Conservation (phyloP, 2,113 vertebrate genomes). For the Lepidothrix coronata region DNA sequence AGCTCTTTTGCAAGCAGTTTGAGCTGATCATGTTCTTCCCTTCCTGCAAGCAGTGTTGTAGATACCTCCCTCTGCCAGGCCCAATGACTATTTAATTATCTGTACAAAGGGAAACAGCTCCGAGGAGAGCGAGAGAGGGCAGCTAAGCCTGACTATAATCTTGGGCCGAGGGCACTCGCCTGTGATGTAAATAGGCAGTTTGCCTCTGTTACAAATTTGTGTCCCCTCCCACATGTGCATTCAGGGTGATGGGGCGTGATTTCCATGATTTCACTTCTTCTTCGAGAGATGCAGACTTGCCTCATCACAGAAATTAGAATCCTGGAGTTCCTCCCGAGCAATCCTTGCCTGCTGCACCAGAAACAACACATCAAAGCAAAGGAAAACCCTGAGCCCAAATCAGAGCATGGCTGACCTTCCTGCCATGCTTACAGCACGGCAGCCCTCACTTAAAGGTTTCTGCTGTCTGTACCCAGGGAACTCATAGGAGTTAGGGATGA, state of each 20-base stretch:
- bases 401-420: background rate
- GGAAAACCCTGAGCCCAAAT: background rate
- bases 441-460: background rate
- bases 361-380: background rate
- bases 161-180: background rate
- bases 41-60: background rate
- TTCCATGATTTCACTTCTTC: background rate
- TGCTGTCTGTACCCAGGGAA: background rate
- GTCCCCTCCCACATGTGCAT: background rate
- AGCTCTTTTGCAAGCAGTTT: background rate
- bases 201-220: background rate
- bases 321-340: background rate
- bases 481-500: background rate
- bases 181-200: background rate
- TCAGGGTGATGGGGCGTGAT: background rate
- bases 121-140: fast-evolving
- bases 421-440: no score
- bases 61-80: background rate
- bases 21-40: background rate
- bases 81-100: slow-evolving; percentile 1
- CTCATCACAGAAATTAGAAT: background rate
- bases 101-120: background rate
- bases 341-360: background rate
- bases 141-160: background rate
- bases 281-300: background rate